Conservation (phyloP, 2,797 vertebrate species). For the Neomorphus geoffroyi region DNA sequence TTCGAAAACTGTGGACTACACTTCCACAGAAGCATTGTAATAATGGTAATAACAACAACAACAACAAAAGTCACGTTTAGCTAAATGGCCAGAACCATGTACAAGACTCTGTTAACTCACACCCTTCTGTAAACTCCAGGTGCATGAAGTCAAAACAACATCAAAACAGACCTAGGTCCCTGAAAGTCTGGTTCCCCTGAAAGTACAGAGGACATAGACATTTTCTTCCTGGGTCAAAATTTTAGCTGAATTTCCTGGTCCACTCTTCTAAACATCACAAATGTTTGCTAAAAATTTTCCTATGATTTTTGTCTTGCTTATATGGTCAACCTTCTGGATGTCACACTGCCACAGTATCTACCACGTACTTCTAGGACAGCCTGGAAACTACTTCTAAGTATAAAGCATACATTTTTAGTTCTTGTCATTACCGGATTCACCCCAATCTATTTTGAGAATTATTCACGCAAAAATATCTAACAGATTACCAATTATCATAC, state of each 20-base stretch:
- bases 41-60: neutral
- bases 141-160: accelerated
- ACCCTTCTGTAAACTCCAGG: neutral
- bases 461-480: neutral
- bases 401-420: neutral
- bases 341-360: neutral
- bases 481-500: neutral
- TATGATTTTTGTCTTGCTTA: neutral
- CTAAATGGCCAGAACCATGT: neutral
- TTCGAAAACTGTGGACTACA: neutral
- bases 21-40: neutral
- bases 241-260: neutral
- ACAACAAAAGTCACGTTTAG: neutral
- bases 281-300: neutral
- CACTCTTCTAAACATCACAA: neutral
- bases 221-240: neutral
- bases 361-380: neutral
- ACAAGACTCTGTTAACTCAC: neutral
- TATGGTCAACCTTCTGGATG: neutral
- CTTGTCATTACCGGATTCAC: neutral
- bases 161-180: neutral
- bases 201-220: neutral
- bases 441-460: neutral
- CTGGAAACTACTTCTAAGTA: neutral
- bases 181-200: neutral